These are phyloP conservation scores for Beroe ovata DNA, from an alignment of 37 sponge, comb jelly and placozoan species.

Conservation along the genomic window DNA sequence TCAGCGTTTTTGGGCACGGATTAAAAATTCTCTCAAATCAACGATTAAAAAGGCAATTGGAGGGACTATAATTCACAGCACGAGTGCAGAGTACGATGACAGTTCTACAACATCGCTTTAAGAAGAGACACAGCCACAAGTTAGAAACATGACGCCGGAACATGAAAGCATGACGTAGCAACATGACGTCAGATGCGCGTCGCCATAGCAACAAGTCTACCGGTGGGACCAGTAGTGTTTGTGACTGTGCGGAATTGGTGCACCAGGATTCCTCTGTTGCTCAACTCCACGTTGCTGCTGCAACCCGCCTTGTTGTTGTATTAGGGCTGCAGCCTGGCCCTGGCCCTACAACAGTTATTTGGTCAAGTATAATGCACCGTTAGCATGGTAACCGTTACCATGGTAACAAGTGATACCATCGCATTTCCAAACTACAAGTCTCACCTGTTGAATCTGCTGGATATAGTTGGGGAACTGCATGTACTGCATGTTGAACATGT, in stretches of 20 bases:
- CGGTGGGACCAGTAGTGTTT: constrained; percentile 67
- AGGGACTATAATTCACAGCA: too few relatives aligned
- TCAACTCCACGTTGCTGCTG: constrained; percentile 40
- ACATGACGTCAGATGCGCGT: background rate
- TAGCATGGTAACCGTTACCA: too few relatives aligned
- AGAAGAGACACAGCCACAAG: too few relatives aligned
- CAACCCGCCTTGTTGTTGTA: background rate
- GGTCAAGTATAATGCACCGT: too few relatives aligned
- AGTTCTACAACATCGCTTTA: too few relatives aligned
- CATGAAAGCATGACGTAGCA: background rate
- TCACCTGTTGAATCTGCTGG: constrained; percentile 35
- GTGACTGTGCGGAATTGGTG: background rate
- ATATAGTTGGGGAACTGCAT: constrained; percentile 65
- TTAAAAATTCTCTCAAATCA: constrained; percentile 60
- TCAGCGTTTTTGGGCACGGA: background rate
- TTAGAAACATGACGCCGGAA: too few relatives aligned
- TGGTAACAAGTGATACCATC: background rate
- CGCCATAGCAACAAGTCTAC: background rate
- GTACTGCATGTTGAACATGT: constrained; percentile 41
- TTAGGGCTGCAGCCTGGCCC: background rate
- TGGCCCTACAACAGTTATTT: constrained; percentile 44
- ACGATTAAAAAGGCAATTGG: constrained; percentile 6
- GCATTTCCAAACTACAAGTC: background rate
- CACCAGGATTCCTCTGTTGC: background rate
- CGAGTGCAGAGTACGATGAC: too few relatives aligned